Conservation (phyloP, 2,797 vertebrate genomes). For the Siniperca obscura region DNA sequence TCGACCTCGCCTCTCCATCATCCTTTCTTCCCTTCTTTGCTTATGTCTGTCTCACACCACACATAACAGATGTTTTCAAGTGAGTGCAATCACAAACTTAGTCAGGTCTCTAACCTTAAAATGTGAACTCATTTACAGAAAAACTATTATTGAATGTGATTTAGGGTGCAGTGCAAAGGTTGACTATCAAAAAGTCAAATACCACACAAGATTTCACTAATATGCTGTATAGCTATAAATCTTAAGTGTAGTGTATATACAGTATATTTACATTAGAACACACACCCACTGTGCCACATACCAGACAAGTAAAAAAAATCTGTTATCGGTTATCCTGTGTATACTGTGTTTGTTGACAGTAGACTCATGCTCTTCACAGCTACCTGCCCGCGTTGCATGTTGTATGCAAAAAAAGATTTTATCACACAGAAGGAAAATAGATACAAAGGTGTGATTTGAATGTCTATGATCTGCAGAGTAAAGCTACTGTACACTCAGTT, state of each 20-base stretch:
- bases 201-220: background rate
- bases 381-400: background rate
- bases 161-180: background rate
- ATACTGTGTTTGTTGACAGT: slow-evolving; percentile 9
- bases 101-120: background rate
- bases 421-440: background rate
- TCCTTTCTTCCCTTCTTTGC: background rate
- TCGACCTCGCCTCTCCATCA: background rate
- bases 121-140: background rate
- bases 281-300: background rate
- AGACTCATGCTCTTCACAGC: background rate
- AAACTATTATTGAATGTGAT: background rate
- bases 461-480: background rate
- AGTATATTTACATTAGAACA: background rate
- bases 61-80: slow-evolving; percentile 3
- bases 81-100: background rate
- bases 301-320: background rate
- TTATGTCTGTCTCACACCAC: background rate
- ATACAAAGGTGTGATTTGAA: background rate
- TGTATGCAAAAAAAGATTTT: background rate
- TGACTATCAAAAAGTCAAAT: background rate
- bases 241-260: background rate
- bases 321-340: too few species aligned
- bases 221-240: background rate
- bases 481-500: background rate